Conservation (phyloP, 1,140 invertebrate species). For the Dysdera silvatica region DNA sequence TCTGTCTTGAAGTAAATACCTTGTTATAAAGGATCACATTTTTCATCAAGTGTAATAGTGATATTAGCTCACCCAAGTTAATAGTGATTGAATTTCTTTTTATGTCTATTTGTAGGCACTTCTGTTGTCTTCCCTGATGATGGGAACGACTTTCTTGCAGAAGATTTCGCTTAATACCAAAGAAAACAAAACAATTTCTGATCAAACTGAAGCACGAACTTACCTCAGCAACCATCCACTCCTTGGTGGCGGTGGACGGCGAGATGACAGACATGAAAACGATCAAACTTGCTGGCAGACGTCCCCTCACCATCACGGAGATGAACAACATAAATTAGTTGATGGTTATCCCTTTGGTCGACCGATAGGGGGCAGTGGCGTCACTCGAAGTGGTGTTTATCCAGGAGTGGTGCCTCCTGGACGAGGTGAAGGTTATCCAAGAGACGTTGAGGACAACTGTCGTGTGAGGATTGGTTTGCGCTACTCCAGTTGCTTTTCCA, state of each 20-base stretch:
- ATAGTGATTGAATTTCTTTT: no score
- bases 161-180: no score
- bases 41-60: no score
- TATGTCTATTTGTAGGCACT: constrained; percentile 2
- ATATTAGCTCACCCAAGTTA: no score
- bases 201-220: constrained; percentile 4
- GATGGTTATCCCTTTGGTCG: constrained; percentile 12
- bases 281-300: not conserved
- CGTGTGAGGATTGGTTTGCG: constrained; percentile 10
- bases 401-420: no score
- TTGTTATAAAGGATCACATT: no score
- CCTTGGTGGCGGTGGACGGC: constrained; percentile 1
- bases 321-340: not conserved
- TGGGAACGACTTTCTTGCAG: constrained; percentile 18
- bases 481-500: constrained; percentile 24
- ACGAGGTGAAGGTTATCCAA: not conserved
- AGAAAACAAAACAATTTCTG: not conserved
- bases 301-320: not conserved
- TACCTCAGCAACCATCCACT: constrained; percentile 15
- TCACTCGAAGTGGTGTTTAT: no score
- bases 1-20: no score
- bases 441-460: constrained; percentile 4
- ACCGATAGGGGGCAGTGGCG: not conserved
- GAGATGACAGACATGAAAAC: not conserved
- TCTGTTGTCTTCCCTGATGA: constrained; percentile 14